Base-by-base conservation (phyloP, 2,113 vertebrate genomes). In the Uria aalge region DNA sequence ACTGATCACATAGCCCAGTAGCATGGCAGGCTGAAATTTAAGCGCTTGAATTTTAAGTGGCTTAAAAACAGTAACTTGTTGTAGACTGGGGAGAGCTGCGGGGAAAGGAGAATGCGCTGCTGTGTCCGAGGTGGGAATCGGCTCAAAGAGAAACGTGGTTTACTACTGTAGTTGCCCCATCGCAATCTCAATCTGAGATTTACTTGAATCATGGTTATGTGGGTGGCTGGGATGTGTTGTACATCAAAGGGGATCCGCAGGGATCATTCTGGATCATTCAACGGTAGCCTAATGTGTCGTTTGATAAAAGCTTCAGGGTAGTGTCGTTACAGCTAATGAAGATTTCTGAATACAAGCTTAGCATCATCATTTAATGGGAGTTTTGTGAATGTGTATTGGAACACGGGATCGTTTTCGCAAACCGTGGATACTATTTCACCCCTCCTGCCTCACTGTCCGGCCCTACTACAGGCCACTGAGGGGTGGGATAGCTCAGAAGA, bases 401-500 rank as follows among this genome's bases (percentile, higher is more conserved):
- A 41, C 11, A 3, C 1, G 3, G 55, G 57, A 5, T 19, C 8
- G 0, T 30, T 64, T 56, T 67, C 2, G 5, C 60, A 43, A 38
- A 16, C 10, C 20, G 0, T 1, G 12, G 52, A 15, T 48, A 14
- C 22, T 19, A 0, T 40, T 83, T 59, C 52, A 53, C 45, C 34
- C 79, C 21, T 64, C 38, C 43, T 52, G 38, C 57, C 50, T 62
- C 12, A 0, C 43, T n/a, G 23, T 32, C 41, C 78, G 38, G 6
- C 48, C 36, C 41, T 43, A 32, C 32, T 23, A 97, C 98, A 82
- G 97, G 98, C 98, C 98, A 96, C 94, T 96, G 98, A 75, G 98
- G 95, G 4, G 96, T 56, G 45, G 73, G 74, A 41, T 97, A 97
- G 66, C 93, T 98, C 48, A 93, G 23, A 11, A 77, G 62, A 36